Conservation (phyloP, 2,888 invertebrate species). For the Caenorhabditis sp. region DNA sequence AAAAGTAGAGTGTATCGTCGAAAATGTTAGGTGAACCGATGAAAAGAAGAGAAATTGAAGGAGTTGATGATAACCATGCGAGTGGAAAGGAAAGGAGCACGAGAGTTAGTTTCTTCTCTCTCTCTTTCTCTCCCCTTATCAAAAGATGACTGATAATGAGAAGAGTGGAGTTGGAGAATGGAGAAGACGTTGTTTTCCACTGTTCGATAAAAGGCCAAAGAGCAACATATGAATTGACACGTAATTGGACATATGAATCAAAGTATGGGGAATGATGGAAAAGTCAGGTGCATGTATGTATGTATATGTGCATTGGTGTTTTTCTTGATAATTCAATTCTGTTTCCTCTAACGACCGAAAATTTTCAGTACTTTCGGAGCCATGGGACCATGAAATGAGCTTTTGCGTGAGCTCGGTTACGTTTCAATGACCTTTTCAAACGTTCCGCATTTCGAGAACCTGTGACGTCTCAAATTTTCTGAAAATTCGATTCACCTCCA, state of each 20-base stretch:
- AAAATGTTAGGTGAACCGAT: neutral
- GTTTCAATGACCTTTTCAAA: conserved; percentile 15
- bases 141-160: too few species aligned
- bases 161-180: neutral
- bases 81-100: too few species aligned
- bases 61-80: conserved; percentile 26
- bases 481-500: too few species aligned
- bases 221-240: conserved; percentile 10
- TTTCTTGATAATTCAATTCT: conserved; percentile 12
- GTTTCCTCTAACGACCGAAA: conserved; percentile 7
- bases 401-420: too few species aligned
- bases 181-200: conserved; percentile 28
- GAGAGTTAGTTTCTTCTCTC: too few species aligned
- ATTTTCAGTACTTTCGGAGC: conserved; percentile 4
- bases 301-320: neutral
- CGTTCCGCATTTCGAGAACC: too few species aligned
- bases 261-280: neutral
- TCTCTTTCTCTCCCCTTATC: too few species aligned
- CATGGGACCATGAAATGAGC: conserved; percentile 7
- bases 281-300: conserved; percentile 5
- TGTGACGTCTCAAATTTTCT: too few species aligned
- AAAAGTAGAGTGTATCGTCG: too few species aligned
- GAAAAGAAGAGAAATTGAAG: neutral
- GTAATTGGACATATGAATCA: neutral
- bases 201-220: conserved; percentile 30